A percentile compares a stretch with the other conserved stretches of the same genome.
phyloP scores from a whole-genome alignment of 2,888 invertebrate genomes.

The Ochropacha duplaris region DNA sequence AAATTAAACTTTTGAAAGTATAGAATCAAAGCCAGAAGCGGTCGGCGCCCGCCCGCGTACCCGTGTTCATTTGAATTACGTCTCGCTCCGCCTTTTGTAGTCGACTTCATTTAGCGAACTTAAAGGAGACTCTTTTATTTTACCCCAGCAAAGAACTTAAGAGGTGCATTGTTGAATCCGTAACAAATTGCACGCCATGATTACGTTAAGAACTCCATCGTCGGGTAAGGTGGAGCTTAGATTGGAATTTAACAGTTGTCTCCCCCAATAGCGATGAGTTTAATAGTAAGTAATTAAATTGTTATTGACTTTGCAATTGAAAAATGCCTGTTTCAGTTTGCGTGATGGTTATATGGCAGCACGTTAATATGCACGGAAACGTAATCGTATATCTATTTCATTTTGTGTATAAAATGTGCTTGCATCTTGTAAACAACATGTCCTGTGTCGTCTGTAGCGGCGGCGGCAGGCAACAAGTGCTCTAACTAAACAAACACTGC shows the following conservation, averaged over 20 bases:
- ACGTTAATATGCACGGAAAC: conserved; percentile 10
- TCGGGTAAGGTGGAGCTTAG: conserved; percentile 52
- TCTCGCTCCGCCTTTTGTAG: conserved; percentile 76
- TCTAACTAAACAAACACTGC: conserved; percentile 33
- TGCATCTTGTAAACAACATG: conserved; percentile 51
- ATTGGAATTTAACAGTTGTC: conserved; percentile 66
- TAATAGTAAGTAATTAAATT: conserved; percentile 27
- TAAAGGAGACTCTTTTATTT: conserved; percentile 76
- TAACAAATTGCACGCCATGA: conserved; percentile 79
- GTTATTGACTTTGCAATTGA: conserved; percentile 6
- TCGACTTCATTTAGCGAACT: conserved; percentile 81
- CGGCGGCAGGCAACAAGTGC: conserved; percentile 34
- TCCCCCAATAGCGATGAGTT: conserved; percentile 46
- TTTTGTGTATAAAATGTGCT: conserved; percentile 49
- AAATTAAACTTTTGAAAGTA: conserved; percentile 76
- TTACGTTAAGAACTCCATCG: conserved; percentile 65
- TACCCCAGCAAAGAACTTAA: conserved; percentile 68
- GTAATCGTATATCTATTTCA: conserved; percentile 42
- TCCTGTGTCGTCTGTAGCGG: conserved; percentile 3
- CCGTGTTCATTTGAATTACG: conserved; percentile 78
- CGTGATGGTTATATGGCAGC: conserved; percentile 5
- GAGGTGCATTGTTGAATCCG: conserved; percentile 80
- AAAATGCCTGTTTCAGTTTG: too few relatives aligned
- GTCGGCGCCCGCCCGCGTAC: conserved; percentile 54
- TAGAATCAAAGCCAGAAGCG: conserved; percentile 72